A percentile compares a stretch with the other conserved stretches of the same genome.
Evolutionary conservation across 2,888 invertebrate genomes (phyloP).

Genomic region (Rotaria socialis): DNA sequence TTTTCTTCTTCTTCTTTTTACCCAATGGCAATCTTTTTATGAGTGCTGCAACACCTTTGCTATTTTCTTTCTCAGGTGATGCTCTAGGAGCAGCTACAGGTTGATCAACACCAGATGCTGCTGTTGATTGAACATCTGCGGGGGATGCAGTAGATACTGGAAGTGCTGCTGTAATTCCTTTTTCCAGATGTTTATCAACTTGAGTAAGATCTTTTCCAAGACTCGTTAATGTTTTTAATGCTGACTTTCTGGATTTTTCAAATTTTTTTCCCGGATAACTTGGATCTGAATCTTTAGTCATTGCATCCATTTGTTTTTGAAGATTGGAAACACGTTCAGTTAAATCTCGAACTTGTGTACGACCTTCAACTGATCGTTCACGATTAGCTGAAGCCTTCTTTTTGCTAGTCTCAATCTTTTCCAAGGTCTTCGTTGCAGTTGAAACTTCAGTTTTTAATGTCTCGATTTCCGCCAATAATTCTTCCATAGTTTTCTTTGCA

Average conservation of each 20-base stretch:
- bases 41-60: neutral
- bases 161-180: neutral
- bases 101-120: neutral
- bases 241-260: neutral
- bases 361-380: neutral
- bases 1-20: neutral
- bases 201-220: neutral
- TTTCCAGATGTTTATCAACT: neutral
- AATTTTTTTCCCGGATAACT: neutral
- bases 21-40: neutral
- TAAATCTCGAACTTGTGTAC: neutral
- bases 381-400: neutral
- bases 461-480: neutral
- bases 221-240: neutral
- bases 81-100: neutral
- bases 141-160: neutral
- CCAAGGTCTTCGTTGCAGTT: neutral
- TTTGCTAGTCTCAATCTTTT: neutral
- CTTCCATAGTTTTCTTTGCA: neutral
- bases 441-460: neutral
- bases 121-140: neutral
- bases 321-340: neutral
- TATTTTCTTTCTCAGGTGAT: neutral
- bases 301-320: neutral
- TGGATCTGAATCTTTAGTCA: neutral